Evolutionary conservation across 2,113 vertebrate genomes (phyloP), one percentile per base, ranked within the genome.

Genomic region (Camelus bactrianus): DNA sequence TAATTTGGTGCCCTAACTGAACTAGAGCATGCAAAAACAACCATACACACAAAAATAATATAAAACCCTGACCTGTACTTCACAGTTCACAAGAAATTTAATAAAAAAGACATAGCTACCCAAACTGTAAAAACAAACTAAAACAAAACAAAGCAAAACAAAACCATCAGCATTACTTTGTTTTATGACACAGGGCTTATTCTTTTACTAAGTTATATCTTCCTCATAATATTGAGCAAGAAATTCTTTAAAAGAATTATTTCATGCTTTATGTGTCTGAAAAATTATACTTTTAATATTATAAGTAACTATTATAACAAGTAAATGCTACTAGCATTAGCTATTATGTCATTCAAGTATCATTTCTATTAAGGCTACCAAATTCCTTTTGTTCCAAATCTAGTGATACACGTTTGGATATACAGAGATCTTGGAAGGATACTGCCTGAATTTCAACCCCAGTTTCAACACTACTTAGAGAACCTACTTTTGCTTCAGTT

Each of bases 81-180:
- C 48, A 28, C 26, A 79, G 80, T 11, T 42, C 38, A 67, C 32
- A 84, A 77, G 12, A 30, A 92, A 91, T 79, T 73, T 67, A 81
- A 52, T 64, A 38, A 89, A 83, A 84, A 35, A 89, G 84, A 3
- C 30, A 80, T 2, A 38, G 35, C 22, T 58, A 81, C 30, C 4
- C 42, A 42, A 89, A 84, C 60, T 81, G 5, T 48, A 56, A 85
- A 64, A 13, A 82, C 38, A 84, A 76, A 75, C 19, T 75, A 89
- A 90, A 67, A 73, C 15, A 86, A 95, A 96, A 54, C 35, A 90
- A 90, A 85, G 14, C 80, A 80, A 96, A 89, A 91, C 50, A 56
- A 94, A 94, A 83, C 10, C 58, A 82, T 60, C 48, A 86, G 38
- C 32, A 85, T 72, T 79, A 70, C 46, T 80, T 90, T 52, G 19